phyloP scores from a whole-genome alignment of 2,113 vertebrate genomes.

The Archilochus colubris region DNA sequence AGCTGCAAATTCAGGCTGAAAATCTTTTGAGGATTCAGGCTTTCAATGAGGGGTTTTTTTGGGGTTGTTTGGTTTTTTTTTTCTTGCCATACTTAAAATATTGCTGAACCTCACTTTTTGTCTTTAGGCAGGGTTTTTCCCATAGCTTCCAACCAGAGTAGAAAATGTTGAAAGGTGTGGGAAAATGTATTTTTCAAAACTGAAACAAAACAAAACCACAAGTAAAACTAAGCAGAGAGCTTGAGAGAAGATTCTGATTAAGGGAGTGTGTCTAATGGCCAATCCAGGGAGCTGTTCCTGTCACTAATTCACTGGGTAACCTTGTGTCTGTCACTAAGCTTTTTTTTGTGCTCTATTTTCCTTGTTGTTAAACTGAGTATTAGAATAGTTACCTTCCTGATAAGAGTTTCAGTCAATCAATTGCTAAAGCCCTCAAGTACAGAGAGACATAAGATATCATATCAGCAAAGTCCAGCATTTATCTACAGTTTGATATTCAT shows the following conservation, averaged over 20 bases:
- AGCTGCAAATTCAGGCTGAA: slow-evolving; percentile 52
- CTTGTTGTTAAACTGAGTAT: slow-evolving; percentile 31
- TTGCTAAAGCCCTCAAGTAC: slow-evolving; percentile 64
- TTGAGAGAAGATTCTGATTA: slow-evolving; percentile 24
- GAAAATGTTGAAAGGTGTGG: neutral
- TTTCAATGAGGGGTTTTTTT: neutral
- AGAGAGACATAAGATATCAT: slow-evolving; percentile 41
- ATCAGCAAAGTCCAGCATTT: slow-evolving; percentile 54
- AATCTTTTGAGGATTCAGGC: slow-evolving; percentile 16
- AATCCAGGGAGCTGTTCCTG: slow-evolving; percentile 36
- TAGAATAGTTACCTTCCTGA: slow-evolving; percentile 54
- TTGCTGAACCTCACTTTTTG: slow-evolving; percentile 47
- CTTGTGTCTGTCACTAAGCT: slow-evolving; percentile 1
- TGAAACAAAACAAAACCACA: neutral
- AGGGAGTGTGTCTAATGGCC: slow-evolving; percentile 34
- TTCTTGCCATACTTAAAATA: slow-evolving; percentile 33
- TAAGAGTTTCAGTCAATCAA: slow-evolving; percentile 62
- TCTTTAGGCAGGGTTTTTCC: neutral
- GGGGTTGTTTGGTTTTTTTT: neutral
- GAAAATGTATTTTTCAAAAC: neutral
- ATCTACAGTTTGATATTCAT: slow-evolving; percentile 6
- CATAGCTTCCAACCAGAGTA: neutral
- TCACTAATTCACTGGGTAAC: slow-evolving; percentile 53
- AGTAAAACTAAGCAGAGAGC: slow-evolving; percentile 10
- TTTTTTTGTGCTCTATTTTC: slow-evolving; percentile 36